Evolutionary conservation across 2,888 invertebrate genomes (phyloP).

Genomic region (Cryptocheilus praepositus): DNA sequence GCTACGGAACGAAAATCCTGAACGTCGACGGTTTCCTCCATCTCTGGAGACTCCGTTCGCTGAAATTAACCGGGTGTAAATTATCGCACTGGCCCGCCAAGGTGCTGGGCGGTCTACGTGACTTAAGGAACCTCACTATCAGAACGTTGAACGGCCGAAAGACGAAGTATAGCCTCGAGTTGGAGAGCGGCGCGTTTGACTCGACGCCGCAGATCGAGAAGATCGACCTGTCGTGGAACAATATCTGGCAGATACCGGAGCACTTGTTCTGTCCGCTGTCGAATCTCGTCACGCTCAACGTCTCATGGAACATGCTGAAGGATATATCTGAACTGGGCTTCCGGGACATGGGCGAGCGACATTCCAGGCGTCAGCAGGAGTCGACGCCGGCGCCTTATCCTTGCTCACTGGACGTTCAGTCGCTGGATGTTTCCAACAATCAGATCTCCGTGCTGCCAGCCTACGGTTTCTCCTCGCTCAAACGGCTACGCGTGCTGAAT

Average conservation of each 20-base stretch:
- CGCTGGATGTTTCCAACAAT: conserved; percentile 89
- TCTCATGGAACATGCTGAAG: conserved; percentile 91
- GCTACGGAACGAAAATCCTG: conserved; percentile 9
- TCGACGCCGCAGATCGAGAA: conserved; percentile 87
- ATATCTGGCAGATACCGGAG: conserved; percentile 92
- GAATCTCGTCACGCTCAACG: conserved; percentile 87
- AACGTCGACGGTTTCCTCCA: conserved; percentile 82
- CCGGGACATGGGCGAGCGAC: conserved; percentile 79
- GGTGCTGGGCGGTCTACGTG: conserved; percentile 86
- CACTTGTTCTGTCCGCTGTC: conserved; percentile 89
- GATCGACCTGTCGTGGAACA: conserved; percentile 90
- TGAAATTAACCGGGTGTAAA: conserved; percentile 91
- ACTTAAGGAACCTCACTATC: conserved; percentile 89
- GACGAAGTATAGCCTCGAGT: conserved; percentile 83
- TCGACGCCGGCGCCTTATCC: conserved; percentile 67
- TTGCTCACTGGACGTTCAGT: conserved; percentile 88
- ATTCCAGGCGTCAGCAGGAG: conserved; percentile 79
- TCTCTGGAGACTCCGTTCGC: conserved; percentile 85
- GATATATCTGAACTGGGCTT: conserved; percentile 92
- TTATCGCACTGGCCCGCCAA: conserved; percentile 88
- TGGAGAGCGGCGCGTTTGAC: conserved; percentile 86
- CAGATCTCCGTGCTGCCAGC: conserved; percentile 89
- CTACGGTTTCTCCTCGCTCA: conserved; percentile 87
- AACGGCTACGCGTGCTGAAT: conserved; percentile 86
- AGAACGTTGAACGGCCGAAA: conserved; percentile 82